Conservation (phyloP, 1,140 invertebrate genomes). For the Heliconius congener region DNA sequence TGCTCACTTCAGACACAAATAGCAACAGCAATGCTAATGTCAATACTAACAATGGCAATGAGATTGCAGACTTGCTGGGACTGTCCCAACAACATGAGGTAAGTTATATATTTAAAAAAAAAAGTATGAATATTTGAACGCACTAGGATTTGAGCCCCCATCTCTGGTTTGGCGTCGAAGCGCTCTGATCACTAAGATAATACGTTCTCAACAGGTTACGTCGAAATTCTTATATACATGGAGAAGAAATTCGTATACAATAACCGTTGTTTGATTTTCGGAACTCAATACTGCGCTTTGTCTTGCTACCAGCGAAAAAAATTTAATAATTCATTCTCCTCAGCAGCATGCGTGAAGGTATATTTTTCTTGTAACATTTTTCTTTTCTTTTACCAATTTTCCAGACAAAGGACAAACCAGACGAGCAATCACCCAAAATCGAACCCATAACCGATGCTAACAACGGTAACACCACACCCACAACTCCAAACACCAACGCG, state of each 20-base stretch:
- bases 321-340: no score
- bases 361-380: no score
- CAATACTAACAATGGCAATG: constrained; percentile 65
- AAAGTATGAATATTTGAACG: background rate
- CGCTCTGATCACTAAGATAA: no score
- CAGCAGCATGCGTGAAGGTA: no score
- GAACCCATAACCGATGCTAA: constrained; percentile 54
- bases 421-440: constrained; percentile 56
- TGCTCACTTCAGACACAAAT: background rate
- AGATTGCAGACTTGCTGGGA: constrained; percentile 61
- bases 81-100: constrained; percentile 64
- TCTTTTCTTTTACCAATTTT: constrained; percentile 25
- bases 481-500: constrained; percentile 18
- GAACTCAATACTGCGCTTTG: no score
- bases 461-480: constrained; percentile 52
- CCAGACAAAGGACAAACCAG: constrained; percentile 62
- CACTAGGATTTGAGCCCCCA: no score
- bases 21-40: constrained; percentile 4
- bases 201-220: no score
- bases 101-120: background rate
- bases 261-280: no score
- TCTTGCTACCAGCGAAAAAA: no score
- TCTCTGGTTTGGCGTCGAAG: no score
- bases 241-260: no score
- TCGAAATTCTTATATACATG: no score